Conservation (phyloP, 23 tunicate species). For the Halocynthia aurantium region DNA sequence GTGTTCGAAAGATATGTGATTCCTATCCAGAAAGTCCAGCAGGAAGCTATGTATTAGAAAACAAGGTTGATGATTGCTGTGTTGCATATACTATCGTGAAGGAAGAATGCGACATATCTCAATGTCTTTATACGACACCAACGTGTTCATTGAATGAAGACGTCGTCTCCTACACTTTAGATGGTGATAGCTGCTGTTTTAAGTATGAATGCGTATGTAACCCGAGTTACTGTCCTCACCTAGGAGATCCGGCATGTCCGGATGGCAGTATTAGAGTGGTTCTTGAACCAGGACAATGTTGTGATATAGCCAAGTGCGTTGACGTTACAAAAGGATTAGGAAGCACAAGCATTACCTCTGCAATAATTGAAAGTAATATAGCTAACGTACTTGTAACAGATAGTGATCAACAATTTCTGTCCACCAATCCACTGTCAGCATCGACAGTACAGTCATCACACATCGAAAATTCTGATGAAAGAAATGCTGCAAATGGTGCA, state of each 20-base stretch:
- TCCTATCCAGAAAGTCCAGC: conserved; percentile 84
- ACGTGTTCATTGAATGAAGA: conserved; percentile 47
- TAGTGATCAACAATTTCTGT: not conserved
- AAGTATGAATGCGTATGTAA: conserved; percentile 75
- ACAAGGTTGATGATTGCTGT: conserved; percentile 67
- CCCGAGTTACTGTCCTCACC: conserved; percentile 62
- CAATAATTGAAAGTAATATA: conserved; percentile 7
- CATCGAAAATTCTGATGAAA: conserved; percentile 16
- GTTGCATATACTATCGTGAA: conserved; percentile 67
- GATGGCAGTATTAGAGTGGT: conserved; percentile 60
- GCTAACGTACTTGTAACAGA: not conserved
- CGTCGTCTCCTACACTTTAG: conserved; percentile 25
- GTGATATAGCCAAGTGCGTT: conserved; percentile 88
- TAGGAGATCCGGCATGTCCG: conserved; percentile 84
- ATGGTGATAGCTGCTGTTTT: conserved; percentile 72
- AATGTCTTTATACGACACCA: conserved; percentile 33
- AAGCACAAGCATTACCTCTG: not conserved
- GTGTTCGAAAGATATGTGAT: conserved; percentile 66
- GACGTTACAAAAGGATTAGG: conserved; percentile 31
- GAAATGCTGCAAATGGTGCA: conserved; percentile 17
- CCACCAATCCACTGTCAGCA: not conserved
- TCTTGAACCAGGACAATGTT: conserved; percentile 69
- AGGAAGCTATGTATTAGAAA: conserved; percentile 79
- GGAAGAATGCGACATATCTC: conserved; percentile 57
- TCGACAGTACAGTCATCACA: not conserved